Evolutionary conservation across 1,140 invertebrate species (phyloP).

Genomic region (Lepidurus couesii): DNA sequence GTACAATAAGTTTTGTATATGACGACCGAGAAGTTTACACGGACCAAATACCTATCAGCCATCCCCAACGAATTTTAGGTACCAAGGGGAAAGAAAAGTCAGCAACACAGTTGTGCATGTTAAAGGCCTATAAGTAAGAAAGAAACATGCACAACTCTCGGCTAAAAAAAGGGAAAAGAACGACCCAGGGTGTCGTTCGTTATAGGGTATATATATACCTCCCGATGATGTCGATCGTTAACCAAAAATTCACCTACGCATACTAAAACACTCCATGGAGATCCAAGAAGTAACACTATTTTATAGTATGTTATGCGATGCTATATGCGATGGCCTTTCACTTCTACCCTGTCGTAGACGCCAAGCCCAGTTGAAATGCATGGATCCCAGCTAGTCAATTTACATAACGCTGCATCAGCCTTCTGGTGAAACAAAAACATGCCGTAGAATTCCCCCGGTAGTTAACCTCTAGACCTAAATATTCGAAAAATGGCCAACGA

Average conservation of each 20-base stretch:
- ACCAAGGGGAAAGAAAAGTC: not conserved
- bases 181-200: not conserved
- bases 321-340: not conserved
- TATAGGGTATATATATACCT: not conserved
- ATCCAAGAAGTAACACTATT: too few relatives aligned
- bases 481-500: not conserved
- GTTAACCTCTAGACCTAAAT: not conserved
- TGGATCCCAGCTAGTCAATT: not conserved
- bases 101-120: not conserved
- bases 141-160: not conserved
- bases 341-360: not conserved
- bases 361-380: not conserved
- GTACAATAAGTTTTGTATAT: not conserved
- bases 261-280: too few relatives aligned
- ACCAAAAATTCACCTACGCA: not conserved
- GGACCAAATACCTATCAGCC: not conserved
- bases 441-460: not conserved
- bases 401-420: not conserved
- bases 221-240: not conserved
- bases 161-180: not conserved
- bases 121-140: not conserved
- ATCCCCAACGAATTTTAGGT: not conserved
- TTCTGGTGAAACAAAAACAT: not conserved
- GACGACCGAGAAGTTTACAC: not conserved
- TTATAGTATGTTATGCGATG: not conserved